Evolutionary conservation across 1,140 invertebrate genomes (phyloP), one percentile per base, ranked within the genome.

Genomic region (Penaeus indicus): DNA sequence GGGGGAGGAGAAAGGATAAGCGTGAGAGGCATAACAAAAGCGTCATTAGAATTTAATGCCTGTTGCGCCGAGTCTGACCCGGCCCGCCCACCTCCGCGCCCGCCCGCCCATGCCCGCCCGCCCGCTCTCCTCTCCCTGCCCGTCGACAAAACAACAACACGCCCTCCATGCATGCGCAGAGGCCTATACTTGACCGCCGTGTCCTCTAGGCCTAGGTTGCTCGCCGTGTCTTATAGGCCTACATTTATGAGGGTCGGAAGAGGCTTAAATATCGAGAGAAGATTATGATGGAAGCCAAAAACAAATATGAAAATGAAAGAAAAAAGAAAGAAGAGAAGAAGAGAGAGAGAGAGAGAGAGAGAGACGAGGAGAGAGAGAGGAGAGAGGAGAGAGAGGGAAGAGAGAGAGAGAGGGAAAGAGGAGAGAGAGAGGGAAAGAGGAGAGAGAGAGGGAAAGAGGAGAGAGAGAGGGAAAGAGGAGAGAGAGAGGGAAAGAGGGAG

Each of bases 201-300:
- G n/a, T n/a, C n/a, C n/a, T n/a, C n/a, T n/a, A n/a, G n/a, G n/a
- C n/a, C n/a, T n/a, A n/a, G n/a, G n/a, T n/a, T n/a, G n/a, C n/a
- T n/a, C n/a, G n/a, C n/a, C n/a, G n/a, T n/a, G n/a, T n/a, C n/a
- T n/a, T n/a, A n/a, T n/a, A n/a, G n/a, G n/a, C n/a, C n/a, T n/a
- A n/a, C n/a, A n/a, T n/a, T n/a, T n/a, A n/a, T n/a, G n/a, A n/a
- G n/a, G n/a, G n/a, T n/a, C n/a, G n/a, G n/a, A n/a, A n/a, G n/a
- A n/a, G n/a, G n/a, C n/a, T n/a, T n/a, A 64, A 64, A 64, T 64
- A 64, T 64, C 63, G 63, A 64, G 63, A 64, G 16, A 64, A 64
- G 16, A n/a, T 18, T 18, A n/a, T 64, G 16, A 64, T 16, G 63
- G n/a, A n/a, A 18, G 63, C 16, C 16, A 64, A 64, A 64, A 64